Evolutionary conservation across 2,113 vertebrate species (phyloP).

Genomic region (Sturnus vulgaris): DNA sequence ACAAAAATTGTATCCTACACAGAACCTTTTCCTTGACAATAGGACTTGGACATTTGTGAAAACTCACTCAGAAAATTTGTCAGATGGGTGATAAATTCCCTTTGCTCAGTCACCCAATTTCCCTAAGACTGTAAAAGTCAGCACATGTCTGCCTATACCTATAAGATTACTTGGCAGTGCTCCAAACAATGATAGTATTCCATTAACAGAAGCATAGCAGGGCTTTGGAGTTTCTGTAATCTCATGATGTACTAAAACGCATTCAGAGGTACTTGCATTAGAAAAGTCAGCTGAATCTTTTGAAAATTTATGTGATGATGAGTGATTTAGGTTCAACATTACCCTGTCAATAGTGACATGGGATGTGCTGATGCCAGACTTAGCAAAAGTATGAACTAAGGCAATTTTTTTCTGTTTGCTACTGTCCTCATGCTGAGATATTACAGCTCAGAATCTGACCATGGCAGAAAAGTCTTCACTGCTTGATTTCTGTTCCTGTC

Average conservation of each 20-base stretch:
- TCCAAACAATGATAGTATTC: not conserved
- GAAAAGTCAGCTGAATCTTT: not conserved
- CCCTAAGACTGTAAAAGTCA: not conserved
- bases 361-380: not conserved
- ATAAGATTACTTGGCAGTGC: not conserved
- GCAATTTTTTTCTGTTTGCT: not conserved
- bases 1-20: not conserved
- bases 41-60: not conserved
- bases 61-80: not conserved
- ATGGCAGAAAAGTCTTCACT: not conserved
- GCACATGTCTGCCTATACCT: not conserved
- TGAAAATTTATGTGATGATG: not conserved
- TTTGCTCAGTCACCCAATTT: not conserved
- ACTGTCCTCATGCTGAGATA: not conserved
- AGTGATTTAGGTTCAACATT: not conserved
- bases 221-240: not conserved
- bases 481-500: not conserved
- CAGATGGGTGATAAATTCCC: not conserved
- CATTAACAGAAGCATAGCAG: not conserved
- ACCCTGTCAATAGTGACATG: not conserved
- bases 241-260: not conserved
- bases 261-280: not conserved
- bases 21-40: not conserved
- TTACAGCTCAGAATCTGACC: not conserved
- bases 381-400: not conserved